A percentile compares a stretch with the other conserved stretches of the same genome.
These are phyloP conservation scores for Vidua macroura DNA, from an alignment of 2,113 vertebrate genomes.

Conservation along the genomic window DNA sequence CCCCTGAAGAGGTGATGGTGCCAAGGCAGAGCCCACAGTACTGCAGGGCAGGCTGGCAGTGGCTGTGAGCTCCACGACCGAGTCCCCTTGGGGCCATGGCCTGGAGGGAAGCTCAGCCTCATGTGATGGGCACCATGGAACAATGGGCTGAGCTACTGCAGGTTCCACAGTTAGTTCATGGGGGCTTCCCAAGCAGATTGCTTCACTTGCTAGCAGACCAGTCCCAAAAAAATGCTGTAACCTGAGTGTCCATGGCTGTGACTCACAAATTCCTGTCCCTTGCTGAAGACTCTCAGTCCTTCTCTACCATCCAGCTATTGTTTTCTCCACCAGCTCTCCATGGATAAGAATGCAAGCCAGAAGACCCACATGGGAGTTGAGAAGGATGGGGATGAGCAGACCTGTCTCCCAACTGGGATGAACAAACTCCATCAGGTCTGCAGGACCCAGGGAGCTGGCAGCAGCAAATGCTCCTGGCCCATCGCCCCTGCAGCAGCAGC, in stretches of 20 bases:
- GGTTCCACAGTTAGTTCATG: background rate
- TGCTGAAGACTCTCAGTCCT: background rate
- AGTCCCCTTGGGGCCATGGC: background rate
- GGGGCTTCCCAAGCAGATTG: background rate
- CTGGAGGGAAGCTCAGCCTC: background rate
- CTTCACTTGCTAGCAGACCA: background rate
- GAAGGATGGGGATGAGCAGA: background rate
- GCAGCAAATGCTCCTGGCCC: background rate
- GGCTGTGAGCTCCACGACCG: rapidly evolving
- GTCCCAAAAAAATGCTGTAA: background rate
- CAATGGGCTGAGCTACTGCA: background rate
- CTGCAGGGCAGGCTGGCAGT: background rate
- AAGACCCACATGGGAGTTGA: background rate
- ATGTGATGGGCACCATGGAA: background rate
- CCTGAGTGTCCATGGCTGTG: rapidly evolving
- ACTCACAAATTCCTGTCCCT: background rate
- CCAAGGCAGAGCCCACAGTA: background rate
- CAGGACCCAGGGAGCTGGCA: background rate
- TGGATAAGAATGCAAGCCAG: background rate
- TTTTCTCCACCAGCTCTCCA: background rate
- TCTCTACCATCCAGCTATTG: background rate
- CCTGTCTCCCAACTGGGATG: background rate
- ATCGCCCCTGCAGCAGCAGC: background rate
- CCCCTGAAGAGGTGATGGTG: background rate
- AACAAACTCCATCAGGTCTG: background rate